phyloP scores from a whole-genome alignment of 2,888 invertebrate genomes.

The Kryphioiulus occultus region DNA sequence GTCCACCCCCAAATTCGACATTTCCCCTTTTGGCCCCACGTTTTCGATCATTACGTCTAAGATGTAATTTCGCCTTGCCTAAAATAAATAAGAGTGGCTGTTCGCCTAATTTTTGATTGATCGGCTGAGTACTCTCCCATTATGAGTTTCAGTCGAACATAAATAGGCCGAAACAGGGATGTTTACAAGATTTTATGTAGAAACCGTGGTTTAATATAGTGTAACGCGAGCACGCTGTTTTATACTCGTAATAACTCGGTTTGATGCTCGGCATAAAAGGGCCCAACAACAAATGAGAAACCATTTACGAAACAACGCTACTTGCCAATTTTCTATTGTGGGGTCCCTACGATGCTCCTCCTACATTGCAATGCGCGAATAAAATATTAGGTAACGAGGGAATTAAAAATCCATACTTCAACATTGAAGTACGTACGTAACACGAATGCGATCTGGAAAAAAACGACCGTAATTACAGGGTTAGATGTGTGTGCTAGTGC shows the following conservation, averaged over 20 bases:
- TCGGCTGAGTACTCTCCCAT: neutral
- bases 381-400: slow-evolving; percentile 36
- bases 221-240: slow-evolving; percentile 32
- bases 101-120: slow-evolving; percentile 33
- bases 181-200: slow-evolving; percentile 16
- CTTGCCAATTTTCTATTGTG: slow-evolving; percentile 10
- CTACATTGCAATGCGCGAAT: neutral
- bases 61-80: neutral
- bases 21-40: neutral
- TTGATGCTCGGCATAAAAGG: slow-evolving; percentile 16
- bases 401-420: slow-evolving; percentile 40
- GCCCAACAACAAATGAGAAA: slow-evolving; percentile 27
- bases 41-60: neutral
- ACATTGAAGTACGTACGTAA: neutral
- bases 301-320: slow-evolving; percentile 24
- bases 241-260: slow-evolving; percentile 20
- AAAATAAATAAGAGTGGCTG: slow-evolving; percentile 23
- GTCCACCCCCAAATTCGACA: neutral
- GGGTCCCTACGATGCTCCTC: neutral
- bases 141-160: neutral
- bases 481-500: neutral
- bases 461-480: neutral
- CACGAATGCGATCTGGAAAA: neutral
- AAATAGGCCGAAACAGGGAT: slow-evolving; percentile 37
- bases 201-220: slow-evolving; percentile 38